Base-by-base conservation (phyloP, 2,113 vertebrate species). In the Heliornis fulica region DNA sequence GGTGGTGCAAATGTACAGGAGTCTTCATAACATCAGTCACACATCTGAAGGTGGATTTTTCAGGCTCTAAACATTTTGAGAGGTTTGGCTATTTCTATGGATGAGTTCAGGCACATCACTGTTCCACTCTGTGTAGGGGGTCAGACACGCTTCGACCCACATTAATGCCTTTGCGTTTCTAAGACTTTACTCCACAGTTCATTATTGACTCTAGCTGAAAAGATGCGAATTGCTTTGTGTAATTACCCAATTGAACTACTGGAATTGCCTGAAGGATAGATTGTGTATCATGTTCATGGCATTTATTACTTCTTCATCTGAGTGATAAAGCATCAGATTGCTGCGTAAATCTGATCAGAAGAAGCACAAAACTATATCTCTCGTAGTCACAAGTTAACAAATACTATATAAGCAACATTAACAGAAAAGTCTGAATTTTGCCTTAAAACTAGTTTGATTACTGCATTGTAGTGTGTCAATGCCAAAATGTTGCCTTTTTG, bases 261-360 rank as follows among this genome's bases (percentile, higher is more conserved):
- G 88, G 69, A 92, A 74, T 71, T 90, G 90, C 93, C 90, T 88
- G 80, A 94, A 94, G 95, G 75, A 80, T 88, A 66, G 93, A 70
- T 85, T 90, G 69, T 93, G 40, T 88, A 93, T 97, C 61, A 82
- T 21, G 17, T 80, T 92, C 57, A 5, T 74, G 83, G 61, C 71
- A 83, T 91, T 95, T 96, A 95, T 93, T 95, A 86, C 59, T 90
- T 94, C 85, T 92, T 82, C 78, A 88, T 90, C 78, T 57, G 75
- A 93, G 46, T 51, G 63, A 17, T 68, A 96, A 83, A 78, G 9
- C 7, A 10, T 46, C 32, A 54, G 70, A 54, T 94, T 90, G 70
- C 75, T 57, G 32, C 63, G 12, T 59, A 71, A 91, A 36, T 70
- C 50, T 83, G 64, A 92, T 90, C 64, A 83, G 91, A 96, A 87